Evolutionary conservation across 2,797 vertebrate species (phyloP).

Genomic region (Lerista edwardsae): DNA sequence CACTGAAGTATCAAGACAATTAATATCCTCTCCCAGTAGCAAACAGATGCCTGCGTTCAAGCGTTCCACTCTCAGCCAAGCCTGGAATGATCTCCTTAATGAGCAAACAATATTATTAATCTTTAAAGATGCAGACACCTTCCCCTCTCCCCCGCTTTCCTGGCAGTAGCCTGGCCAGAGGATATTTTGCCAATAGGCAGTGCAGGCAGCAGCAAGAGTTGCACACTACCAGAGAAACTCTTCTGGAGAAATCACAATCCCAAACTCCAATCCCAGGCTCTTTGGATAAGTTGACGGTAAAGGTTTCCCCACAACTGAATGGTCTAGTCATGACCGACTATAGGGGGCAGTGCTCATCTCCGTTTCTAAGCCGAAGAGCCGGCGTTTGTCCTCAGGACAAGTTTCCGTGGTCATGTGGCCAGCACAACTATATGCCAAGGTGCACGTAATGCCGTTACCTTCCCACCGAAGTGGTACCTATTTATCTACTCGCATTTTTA

Average conservation of each 20-base stretch:
- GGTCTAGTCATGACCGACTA: too few species aligned
- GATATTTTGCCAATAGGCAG: neutral
- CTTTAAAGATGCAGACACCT: conserved; percentile 67
- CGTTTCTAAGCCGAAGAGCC: too few species aligned
- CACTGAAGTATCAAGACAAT: conserved; percentile 78
- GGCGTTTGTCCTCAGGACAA: too few species aligned
- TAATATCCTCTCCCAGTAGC: conserved; percentile 81
- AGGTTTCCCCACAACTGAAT: too few species aligned
- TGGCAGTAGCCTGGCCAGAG: neutral
- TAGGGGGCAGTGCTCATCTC: too few species aligned
- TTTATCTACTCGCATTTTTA: too few species aligned
- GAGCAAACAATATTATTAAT: conserved; percentile 76
- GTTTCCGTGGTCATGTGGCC: too few species aligned
- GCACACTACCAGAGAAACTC: neutral
- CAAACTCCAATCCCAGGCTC: neutral
- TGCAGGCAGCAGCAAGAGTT: neutral
- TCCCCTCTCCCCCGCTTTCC: conserved; percentile 10
- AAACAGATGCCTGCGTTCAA: conserved; percentile 80
- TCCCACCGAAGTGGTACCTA: too few species aligned
- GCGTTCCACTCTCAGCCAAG: conserved; percentile 65
- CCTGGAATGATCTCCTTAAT: conserved; percentile 78
- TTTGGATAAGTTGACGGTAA: neutral
- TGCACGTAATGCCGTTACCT: too few species aligned
- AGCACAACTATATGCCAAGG: too few species aligned
- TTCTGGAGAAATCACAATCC: too few species aligned